These are phyloP conservation scores for Anguilla japonica DNA, from an alignment of 2,113 vertebrate genomes.

Conservation along the genomic window DNA sequence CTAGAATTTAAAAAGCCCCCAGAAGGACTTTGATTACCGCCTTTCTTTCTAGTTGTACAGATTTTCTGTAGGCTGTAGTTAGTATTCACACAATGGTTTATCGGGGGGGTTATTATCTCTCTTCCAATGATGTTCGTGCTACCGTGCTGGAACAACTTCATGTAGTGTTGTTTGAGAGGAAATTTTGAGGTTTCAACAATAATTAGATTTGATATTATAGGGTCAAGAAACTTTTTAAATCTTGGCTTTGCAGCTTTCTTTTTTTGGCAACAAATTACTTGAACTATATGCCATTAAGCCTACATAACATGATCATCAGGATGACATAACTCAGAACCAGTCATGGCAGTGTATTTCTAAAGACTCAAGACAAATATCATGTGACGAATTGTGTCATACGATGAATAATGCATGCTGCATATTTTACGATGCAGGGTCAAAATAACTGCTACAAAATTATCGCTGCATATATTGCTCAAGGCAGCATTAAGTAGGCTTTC, in stretches of 20 bases:
- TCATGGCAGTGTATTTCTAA: no score
- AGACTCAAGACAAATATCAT: no score
- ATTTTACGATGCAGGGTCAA: no score
- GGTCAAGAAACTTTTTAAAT: background rate
- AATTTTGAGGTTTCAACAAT: background rate
- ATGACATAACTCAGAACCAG: no score
- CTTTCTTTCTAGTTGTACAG: conserved; percentile 26
- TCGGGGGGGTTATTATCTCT: background rate
- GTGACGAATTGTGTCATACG: no score
- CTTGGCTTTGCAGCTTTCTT: background rate
- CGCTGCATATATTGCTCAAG: no score
- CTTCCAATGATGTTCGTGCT: background rate
- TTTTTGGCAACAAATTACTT: no score
- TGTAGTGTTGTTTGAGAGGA: background rate
- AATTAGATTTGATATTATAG: background rate
- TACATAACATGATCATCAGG: no score
- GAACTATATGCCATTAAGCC: no score
- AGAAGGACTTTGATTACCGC: conserved; percentile 48
- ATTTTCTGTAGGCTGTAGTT: background rate
- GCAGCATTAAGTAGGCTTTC: no score
- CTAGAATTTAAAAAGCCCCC: conserved; percentile 41
- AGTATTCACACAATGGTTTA: background rate
- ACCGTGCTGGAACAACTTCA: background rate
- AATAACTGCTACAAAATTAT: no score
- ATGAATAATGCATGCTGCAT: no score